A percentile compares a stretch with the other conserved stretches of the same genome.
These are phyloP conservation scores for Myotis vivesi DNA, from an alignment of 2,797 vertebrate genomes.

Conservation along the genomic window DNA sequence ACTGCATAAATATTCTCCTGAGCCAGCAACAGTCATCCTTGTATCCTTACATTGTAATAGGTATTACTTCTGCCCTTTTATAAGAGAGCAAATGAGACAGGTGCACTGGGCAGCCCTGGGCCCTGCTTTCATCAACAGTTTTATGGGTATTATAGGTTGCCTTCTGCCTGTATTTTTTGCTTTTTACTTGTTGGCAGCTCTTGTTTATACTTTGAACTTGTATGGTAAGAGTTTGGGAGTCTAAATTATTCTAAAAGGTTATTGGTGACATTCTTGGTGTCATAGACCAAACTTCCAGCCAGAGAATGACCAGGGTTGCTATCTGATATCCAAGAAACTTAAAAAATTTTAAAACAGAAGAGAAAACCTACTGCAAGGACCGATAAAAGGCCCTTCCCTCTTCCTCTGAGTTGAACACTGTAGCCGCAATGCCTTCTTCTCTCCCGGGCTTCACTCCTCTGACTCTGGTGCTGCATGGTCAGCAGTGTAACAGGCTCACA, in stretches of 20 bases:
- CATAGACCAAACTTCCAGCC: not conserved
- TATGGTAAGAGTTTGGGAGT: not conserved
- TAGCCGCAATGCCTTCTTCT: not conserved
- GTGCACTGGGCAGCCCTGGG: not conserved
- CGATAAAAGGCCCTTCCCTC: not conserved
- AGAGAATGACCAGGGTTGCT: not conserved
- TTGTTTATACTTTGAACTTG: not conserved
- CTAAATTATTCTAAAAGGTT: conserved; percentile 40
- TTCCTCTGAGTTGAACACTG: not conserved
- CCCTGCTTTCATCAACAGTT: not conserved
- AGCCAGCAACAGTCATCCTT: not conserved
- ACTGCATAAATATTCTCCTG: not conserved
- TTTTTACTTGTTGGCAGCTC: not conserved
- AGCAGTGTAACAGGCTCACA: not conserved
- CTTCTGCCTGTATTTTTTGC: not conserved
- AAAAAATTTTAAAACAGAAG: not conserved
- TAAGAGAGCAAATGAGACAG: not conserved
- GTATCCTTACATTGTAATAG: not conserved
- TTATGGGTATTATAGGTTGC: not conserved
- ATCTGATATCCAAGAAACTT: not conserved
- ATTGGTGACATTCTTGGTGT: conserved; percentile 28
- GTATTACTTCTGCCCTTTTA: not conserved
- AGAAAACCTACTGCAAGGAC: not conserved
- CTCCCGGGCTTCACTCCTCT: not conserved
- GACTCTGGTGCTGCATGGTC: not conserved